Base-by-base conservation (phyloP, 1,140 invertebrate genomes). In the Aphaenogaster rudis region DNA sequence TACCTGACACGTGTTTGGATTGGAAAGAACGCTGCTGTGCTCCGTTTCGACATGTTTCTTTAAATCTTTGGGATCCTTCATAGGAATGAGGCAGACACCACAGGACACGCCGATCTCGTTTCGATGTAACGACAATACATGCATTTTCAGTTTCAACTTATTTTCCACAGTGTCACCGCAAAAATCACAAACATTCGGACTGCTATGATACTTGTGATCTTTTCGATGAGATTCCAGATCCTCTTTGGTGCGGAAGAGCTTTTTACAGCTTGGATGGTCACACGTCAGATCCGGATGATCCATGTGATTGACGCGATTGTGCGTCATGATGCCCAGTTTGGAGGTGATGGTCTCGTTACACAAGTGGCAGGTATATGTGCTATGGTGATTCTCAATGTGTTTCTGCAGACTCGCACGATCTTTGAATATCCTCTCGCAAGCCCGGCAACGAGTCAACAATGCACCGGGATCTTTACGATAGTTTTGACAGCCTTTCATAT, bases 91-190 rank as follows among this genome's bases (percentile, higher is more conserved):
- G 88, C 96, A 97, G 5, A 97, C 96, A 0, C 96, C 96, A 63
- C 96, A 97, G 13, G 96, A 96, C 13, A 96, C 95, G 1, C 96
- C 96, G 17, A 96, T 95, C 61, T 96, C 96, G 85, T 96, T 96
- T 17, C 96, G 92, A 82, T 96, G 96, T 52, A 96, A 88, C 7
- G 95, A 96, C 63, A 96, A 88, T 4, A 97, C 95, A 82, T 97
- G 96, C 96, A 96, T 96, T 84, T 96, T 96, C 1, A 97, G 87
- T 87, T 96, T 97, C 1, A 96, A 92, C 87, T 96, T 96, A 84
- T 96, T 96, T 9, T 96, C 95, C 1, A 96, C 95, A 0, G 96
- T 95, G 88, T 97, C 96, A 4, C 96, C 96, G 85, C 96, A 97
- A 84, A 96, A 96, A 77, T 96, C 96, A 84, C 96, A 97, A n/a